Evolutionary conservation across 2,797 vertebrate genomes (phyloP).

Genomic region (Peromyscus attwateri): DNA sequence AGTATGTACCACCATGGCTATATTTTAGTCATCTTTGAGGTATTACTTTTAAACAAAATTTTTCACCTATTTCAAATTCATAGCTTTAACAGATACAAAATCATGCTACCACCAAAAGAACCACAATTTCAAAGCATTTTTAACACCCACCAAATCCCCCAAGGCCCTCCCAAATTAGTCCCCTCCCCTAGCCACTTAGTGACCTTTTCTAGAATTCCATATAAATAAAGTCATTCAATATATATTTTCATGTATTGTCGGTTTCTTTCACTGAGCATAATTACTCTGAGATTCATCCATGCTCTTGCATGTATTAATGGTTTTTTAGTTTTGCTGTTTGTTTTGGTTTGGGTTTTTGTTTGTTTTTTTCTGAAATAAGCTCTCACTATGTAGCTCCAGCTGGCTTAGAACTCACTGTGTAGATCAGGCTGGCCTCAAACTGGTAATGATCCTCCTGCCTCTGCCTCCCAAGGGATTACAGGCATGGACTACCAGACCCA

Average conservation of each 20-base stretch:
- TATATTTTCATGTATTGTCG: conserved; percentile 9
- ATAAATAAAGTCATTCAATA: conserved; percentile 20
- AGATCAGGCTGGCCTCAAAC: not conserved
- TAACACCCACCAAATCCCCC: not conserved
- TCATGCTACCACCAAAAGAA: conserved; percentile 10
- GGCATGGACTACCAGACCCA: not conserved
- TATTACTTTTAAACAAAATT: conserved; percentile 45
- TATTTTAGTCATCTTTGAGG: not conserved
- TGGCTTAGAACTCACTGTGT: not conserved
- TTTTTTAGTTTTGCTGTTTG: not conserved
- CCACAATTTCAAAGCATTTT: not conserved
- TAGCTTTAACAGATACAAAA: not conserved
- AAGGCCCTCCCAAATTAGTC: not conserved
- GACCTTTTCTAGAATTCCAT: conserved; percentile 52
- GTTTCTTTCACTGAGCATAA: conserved; percentile 62
- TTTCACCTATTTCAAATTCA: conserved; percentile 27
- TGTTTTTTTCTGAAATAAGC: not conserved
- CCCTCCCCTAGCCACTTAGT: not conserved
- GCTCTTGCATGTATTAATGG: not conserved
- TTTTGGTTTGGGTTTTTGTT: not conserved
- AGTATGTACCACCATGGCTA: not conserved
- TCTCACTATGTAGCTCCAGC: not conserved
- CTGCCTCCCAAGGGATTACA: not conserved
- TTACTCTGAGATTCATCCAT: conserved; percentile 51
- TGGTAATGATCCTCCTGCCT: not conserved